Percentiles rank a stretch among this genome's conserved stretches.
phyloP scores from a whole-genome alignment of 2,888 invertebrate species.

The Mythimna impura region DNA sequence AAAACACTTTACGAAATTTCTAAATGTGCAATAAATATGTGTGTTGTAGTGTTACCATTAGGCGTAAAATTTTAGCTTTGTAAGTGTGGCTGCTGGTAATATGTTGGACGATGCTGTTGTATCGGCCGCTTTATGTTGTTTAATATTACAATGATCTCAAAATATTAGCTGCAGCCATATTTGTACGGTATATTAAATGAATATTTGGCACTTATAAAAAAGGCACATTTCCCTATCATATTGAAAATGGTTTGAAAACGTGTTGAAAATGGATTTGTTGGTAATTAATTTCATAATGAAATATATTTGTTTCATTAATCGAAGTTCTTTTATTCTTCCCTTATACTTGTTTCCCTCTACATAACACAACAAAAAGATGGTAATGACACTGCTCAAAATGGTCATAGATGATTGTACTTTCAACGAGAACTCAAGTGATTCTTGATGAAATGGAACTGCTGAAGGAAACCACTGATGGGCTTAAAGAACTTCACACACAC shows the following conservation, averaged over 20 bases:
- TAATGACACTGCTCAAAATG: too few relatives aligned
- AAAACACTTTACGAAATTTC: conserved; percentile 90
- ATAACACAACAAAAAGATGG: too few relatives aligned
- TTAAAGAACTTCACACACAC: too few relatives aligned
- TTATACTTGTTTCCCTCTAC: neutral
- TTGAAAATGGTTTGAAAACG: conserved; percentile 90
- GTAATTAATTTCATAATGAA: conserved; percentile 91
- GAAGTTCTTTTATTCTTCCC: conserved; percentile 79
- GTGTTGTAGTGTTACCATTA: conserved; percentile 91
- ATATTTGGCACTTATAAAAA: conserved; percentile 90
- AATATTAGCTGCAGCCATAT: conserved; percentile 79
- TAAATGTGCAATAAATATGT: conserved; percentile 91
- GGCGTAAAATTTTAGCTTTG: conserved; percentile 86
- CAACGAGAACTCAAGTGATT: too few relatives aligned
- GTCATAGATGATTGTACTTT: too few relatives aligned
- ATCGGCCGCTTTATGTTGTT: conserved; percentile 76
- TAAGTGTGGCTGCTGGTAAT: conserved; percentile 77
- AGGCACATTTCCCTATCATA: conserved; percentile 90
- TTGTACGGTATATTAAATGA: conserved; percentile 84
- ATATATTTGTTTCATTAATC: conserved; percentile 91
- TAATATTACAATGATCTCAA: conserved; percentile 85
- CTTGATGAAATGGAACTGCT: too few relatives aligned
- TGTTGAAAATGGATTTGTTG: conserved; percentile 91
- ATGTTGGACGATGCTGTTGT: conserved; percentile 66
- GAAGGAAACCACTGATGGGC: too few relatives aligned